Conservation (phyloP, 2,113 vertebrate species). For the Beaufortia kweichowensis region DNA sequence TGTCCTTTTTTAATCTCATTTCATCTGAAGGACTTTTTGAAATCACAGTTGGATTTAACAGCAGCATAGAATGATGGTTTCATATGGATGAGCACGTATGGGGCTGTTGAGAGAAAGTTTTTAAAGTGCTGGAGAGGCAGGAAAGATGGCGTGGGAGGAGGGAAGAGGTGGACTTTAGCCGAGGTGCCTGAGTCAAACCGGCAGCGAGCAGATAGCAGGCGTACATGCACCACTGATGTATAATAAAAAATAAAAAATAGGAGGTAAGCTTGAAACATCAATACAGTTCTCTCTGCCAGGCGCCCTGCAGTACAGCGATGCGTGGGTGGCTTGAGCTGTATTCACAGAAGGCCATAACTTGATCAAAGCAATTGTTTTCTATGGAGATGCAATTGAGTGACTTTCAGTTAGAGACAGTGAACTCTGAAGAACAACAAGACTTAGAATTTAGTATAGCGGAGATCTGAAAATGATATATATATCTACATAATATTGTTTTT, state of each 20-base stretch:
- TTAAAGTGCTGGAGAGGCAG: conserved; percentile 34
- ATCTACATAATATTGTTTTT: background rate
- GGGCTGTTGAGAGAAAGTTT: conserved; percentile 17
- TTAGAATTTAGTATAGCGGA: conserved; percentile 28
- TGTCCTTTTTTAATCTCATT: background rate
- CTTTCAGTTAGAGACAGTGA: conserved; percentile 36
- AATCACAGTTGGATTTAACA: conserved; percentile 30
- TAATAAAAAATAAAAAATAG: background rate
- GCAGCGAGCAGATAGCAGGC: conserved; percentile 25
- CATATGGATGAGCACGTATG: background rate
- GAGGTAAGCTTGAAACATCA: background rate
- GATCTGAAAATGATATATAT: background rate
- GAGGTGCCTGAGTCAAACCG: conserved; percentile 22
- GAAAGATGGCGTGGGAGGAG: conserved; percentile 33
- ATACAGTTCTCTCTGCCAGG: conserved; percentile 20
- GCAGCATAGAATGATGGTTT: conserved; percentile 21
- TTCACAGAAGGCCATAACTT: conserved; percentile 50
- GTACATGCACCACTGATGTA: conserved; percentile 7
- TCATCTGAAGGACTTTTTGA: conserved; percentile 9
- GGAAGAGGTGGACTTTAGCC: conserved; percentile 37
- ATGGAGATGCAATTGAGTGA: conserved; percentile 32
- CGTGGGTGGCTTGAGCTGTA: conserved; percentile 34
- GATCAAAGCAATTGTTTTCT: conserved; percentile 52
- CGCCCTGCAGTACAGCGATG: background rate
- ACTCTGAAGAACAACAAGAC: conserved; percentile 42